Base-by-base conservation (phyloP, 2,113 vertebrate species). In the Ellobius talpinus region DNA sequence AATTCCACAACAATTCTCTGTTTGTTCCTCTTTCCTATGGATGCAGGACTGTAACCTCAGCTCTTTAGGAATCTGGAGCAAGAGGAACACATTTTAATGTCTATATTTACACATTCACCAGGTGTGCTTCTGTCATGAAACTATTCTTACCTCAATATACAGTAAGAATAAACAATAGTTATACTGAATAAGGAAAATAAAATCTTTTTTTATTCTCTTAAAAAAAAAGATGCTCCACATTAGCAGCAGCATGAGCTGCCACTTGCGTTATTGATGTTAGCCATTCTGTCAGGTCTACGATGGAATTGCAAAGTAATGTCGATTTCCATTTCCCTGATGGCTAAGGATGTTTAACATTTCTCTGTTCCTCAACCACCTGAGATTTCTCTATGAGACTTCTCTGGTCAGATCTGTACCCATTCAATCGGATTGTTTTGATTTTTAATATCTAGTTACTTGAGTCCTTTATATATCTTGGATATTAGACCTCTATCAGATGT, bases 151-250 rank as follows among this genome's bases (percentile, higher is more conserved):
- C 5, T 92, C 50, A 92, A 92, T 13, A 78, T 50, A 52, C 24
- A 76, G 45, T 84, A 78, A 76, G 63, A 96, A 89, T 52, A 13
- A 93, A 76, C 31, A 96, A 74, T 23, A 92, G 87, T 90, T 95
- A 89, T 87, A 87, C 2, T 78, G 52, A 87, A 74, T 52, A 93
- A 84, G 47, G 52, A 81, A 84, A 72, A 52, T 47, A 91, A 93
- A 95, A 89, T 91, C 11, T 42, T 89, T 93, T 63, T 31, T 94
- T 33, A 77, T 84, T 70, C 29, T 21, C 61, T 68, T 86, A 72
- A 95, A 92, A 95, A n/a, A n/a, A n/a, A 33, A 12, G 4, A 45
- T 33, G 82, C 33, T 72, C 17, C 68, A n/a, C 68, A 8, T 19
- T 16, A 36, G 33, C 6, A 0, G 33, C 33, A 70, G 68, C 68